A percentile compares a stretch with the other conserved stretches of the same genome.
These are phyloP conservation scores for Acanthosepion pharaonis DNA, from an alignment of 2,888 invertebrate genomes.

Conservation along the genomic window DNA sequence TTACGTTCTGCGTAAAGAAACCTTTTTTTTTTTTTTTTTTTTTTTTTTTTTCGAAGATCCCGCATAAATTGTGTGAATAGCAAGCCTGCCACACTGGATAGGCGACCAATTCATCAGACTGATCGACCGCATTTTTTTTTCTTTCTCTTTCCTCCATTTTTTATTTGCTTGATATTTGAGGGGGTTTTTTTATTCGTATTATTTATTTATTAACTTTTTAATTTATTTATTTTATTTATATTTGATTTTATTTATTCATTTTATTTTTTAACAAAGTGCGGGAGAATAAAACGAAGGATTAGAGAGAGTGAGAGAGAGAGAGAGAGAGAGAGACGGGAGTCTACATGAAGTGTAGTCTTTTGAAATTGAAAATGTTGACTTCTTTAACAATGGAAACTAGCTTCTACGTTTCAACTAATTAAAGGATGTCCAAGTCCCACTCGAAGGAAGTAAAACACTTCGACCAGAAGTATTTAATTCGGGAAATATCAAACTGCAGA, in stretches of 20 bases:
- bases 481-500: neutral
- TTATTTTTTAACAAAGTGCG: neutral
- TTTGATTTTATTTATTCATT: neutral
- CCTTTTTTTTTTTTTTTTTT: neutral
- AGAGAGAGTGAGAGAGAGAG: neutral
- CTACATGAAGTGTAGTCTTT: neutral
- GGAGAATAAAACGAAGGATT: neutral
- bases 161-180: neutral
- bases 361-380: constrained; percentile 33
- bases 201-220: neutral
- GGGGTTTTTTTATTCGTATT: neutral
- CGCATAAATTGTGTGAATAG: constrained; percentile 33
- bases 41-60: neutral
- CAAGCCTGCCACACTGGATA: constrained; percentile 7
- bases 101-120: neutral
- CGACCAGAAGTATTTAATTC: constrained; percentile 24
- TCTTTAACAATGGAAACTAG: neutral
- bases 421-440: constrained; percentile 33
- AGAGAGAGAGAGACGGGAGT: neutral
- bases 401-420: neutral
- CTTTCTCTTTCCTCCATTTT: neutral
- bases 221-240: neutral
- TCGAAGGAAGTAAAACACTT: constrained; percentile 33
- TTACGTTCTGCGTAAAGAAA: neutral
- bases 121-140: neutral